Evolutionary conservation across 2,113 vertebrate species (phyloP).

Genomic region (Micromys minutus): DNA sequence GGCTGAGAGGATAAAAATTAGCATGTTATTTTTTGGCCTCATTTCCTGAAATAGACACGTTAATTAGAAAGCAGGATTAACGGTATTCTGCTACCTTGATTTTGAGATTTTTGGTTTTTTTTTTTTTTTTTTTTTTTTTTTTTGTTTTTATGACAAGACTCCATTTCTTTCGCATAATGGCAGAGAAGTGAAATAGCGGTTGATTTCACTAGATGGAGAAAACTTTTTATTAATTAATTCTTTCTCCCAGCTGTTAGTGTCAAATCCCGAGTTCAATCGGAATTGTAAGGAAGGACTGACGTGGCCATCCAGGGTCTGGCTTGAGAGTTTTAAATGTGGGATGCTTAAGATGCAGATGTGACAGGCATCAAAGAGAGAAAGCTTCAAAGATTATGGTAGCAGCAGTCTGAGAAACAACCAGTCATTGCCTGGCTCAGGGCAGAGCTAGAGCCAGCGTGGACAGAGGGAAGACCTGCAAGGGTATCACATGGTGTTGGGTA

Average conservation of each 20-base stretch:
- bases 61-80: conserved; percentile 56
- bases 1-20: conserved; percentile 41
- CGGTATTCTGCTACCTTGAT: conserved; percentile 13
- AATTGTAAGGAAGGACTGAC: neutral
- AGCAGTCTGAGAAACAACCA: neutral
- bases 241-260: neutral
- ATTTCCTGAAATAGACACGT: conserved; percentile 41
- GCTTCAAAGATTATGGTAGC: neutral
- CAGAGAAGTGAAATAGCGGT: neutral
- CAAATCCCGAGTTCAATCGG: conserved; percentile 27
- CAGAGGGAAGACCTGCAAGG: neutral
- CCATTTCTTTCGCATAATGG: conserved; percentile 37
- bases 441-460: neutral
- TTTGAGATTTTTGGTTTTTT: conserved; percentile 25
- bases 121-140: neutral
- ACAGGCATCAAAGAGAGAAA: neutral
- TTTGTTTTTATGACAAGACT: conserved; percentile 27
- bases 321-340: conserved; percentile 22
- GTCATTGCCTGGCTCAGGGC: too few species aligned
- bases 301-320: neutral
- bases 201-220: neutral
- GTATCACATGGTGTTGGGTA: neutral
- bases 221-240: conserved; percentile 21
- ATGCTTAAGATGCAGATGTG: neutral
- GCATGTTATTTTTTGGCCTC: neutral